These are phyloP conservation scores for Cyphomyrus plagiostoma DNA, from an alignment of 2,113 vertebrate species.

Conservation along the genomic window DNA sequence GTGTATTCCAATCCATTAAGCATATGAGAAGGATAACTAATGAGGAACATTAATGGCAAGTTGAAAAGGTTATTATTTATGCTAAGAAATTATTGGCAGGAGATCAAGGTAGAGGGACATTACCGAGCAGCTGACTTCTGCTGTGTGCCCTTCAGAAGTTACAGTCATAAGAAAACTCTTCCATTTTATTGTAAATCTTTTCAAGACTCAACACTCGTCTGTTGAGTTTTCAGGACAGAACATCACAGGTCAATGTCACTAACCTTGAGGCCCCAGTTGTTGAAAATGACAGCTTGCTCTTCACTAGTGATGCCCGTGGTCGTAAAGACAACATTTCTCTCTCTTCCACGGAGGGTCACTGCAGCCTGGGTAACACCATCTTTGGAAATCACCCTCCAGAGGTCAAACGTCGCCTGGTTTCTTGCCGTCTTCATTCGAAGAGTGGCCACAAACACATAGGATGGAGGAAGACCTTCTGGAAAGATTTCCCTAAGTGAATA, in stretches of 20 bases:
- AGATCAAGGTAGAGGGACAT: neutral
- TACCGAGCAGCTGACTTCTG: neutral
- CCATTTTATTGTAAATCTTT: neutral
- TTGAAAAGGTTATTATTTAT: neutral
- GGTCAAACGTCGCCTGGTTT: slow-evolving; percentile 44
- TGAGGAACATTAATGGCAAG: slow-evolving; percentile 4
- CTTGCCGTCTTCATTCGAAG: slow-evolving; percentile 43
- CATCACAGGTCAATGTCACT: neutral
- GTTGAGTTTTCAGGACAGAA: neutral
- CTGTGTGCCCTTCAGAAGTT: neutral
- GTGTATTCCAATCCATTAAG: neutral
- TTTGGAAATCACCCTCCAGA: slow-evolving; percentile 48
- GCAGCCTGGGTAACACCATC: slow-evolving; percentile 43
- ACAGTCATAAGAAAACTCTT: neutral
- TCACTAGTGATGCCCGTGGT: slow-evolving; percentile 37
- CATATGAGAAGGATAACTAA: neutral
- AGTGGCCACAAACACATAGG: slow-evolving; percentile 56
- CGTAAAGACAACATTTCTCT: slow-evolving; percentile 47
- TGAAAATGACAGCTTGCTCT: slow-evolving; percentile 44
- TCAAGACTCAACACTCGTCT: neutral
- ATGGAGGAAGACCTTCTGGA: slow-evolving; percentile 54
- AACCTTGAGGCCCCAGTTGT: slow-evolving; percentile 47
- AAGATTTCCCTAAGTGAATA: slow-evolving; percentile 44
- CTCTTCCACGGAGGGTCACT: slow-evolving; percentile 45
- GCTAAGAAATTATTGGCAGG: slow-evolving; percentile 13